These are phyloP conservation scores for Cotesia congregata DNA, from an alignment of 2,888 invertebrate species.

Conservation along the genomic window DNA sequence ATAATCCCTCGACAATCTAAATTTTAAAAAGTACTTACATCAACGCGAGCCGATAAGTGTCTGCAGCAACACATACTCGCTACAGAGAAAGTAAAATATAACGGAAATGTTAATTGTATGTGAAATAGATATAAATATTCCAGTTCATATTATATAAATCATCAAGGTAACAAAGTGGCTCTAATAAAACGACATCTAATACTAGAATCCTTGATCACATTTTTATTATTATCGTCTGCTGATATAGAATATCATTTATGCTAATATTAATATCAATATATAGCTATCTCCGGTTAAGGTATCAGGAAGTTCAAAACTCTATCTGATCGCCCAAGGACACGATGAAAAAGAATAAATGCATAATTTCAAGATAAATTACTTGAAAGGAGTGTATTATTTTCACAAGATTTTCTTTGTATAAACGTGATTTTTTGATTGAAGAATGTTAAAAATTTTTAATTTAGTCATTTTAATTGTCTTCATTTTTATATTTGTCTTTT, in stretches of 20 bases:
- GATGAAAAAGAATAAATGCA: neutral
- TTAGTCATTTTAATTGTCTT: no score
- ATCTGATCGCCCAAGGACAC: neutral
- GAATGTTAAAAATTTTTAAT: no score
- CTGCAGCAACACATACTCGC: slow-evolving; percentile 3
- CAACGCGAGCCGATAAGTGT: neutral
- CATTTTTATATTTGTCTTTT: no score
- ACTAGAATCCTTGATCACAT: neutral
- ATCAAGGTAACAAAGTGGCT: slow-evolving; percentile 10
- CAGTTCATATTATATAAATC: slow-evolving; percentile 22
- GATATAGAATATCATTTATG: neutral
- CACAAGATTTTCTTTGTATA: no score
- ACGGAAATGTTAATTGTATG: slow-evolving; percentile 22
- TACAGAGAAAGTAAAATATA: slow-evolving; percentile 13
- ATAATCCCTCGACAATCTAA: neutral
- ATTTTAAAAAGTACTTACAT: neutral
- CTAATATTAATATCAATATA: neutral
- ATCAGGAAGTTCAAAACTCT: neutral
- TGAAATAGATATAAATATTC: slow-evolving; percentile 15
- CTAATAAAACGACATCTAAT: neutral
- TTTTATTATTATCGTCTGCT: neutral
- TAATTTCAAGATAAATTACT: no score
- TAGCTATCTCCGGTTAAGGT: neutral
- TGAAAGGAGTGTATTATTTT: no score
- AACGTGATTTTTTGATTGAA: no score